phyloP scores from a whole-genome alignment of 2,888 invertebrate genomes.

The Agriopis marginaria region DNA sequence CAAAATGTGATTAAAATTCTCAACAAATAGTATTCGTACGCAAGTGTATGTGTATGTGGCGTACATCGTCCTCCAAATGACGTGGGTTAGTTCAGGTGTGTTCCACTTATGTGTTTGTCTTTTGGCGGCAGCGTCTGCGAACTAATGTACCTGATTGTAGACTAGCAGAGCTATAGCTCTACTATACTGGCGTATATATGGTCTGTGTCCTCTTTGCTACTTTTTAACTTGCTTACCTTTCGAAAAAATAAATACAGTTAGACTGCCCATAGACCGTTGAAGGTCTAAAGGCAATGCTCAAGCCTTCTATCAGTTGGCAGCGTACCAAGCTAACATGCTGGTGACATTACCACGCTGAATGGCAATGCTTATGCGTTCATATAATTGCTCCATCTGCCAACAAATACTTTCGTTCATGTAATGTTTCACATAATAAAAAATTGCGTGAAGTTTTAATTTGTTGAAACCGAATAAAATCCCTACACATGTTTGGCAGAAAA shows the following conservation, averaged over 20 bases:
- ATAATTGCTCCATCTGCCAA: too few species aligned
- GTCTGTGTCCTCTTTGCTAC: neutral
- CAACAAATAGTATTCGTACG: slow-evolving; percentile 27
- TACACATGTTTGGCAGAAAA: too few species aligned
- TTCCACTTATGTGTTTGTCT: slow-evolving; percentile 68
- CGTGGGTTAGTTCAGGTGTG: slow-evolving; percentile 75
- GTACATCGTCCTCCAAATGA: slow-evolving; percentile 60
- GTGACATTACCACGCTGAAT: too few species aligned
- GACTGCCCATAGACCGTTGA: too few species aligned
- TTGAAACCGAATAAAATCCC: too few species aligned
- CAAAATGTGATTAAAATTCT: slow-evolving; percentile 39
- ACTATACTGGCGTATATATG: neutral
- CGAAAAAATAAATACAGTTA: neutral
- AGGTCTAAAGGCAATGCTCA: too few species aligned
- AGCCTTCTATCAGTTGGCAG: too few species aligned
- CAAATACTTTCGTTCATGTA: too few species aligned
- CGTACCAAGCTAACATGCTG: too few species aligned
- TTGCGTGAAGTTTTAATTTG: too few species aligned
- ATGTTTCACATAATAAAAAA: too few species aligned
- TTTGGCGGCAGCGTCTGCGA: slow-evolving; percentile 42
- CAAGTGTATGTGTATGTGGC: slow-evolving; percentile 21
- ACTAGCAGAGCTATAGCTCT: slow-evolving; percentile 9
- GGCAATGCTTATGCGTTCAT: too few species aligned
- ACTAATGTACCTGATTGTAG: slow-evolving; percentile 21
- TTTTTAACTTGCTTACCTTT: neutral